Base-by-base conservation (phyloP, 1,140 invertebrate species). In the Drosophila lacteicornis region DNA sequence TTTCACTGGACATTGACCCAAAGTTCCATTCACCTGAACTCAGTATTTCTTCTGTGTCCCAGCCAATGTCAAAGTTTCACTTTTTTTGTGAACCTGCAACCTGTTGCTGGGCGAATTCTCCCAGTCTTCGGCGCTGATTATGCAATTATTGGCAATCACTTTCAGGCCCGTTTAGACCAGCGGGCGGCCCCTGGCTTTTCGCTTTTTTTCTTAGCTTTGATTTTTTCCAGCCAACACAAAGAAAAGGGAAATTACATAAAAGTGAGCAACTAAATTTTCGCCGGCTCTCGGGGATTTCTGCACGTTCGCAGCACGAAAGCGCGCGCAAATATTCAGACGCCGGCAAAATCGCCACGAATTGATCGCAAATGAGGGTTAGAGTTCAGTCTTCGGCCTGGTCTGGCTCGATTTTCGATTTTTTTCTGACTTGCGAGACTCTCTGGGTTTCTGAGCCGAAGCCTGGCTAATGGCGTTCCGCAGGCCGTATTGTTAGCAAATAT, bases 181-280 rank as follows among this genome's bases (percentile, higher is more conserved):
- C 82, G 79, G 82, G 82, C 63, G 82, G 78, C 82, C 66, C 57
- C 67, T 70, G 62, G 63, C 62, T 70, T 70, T 70, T 65, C 12
- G 70, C 0, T 27, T 55, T 47, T 46, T 30, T 13, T 61, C 27
- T 33, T 36, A 25, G 22, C 27, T 36, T 75, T 55, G 61, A 53
- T 53, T 69, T 60, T 63, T 50, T 30, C 49, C 65, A 50, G 59
- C 46, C 60, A 57, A 69, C 36, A 51, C 79, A 79, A 90, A 85
- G 85, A 85, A 90, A 90, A 90, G 86, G 85, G 85, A 90, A 90
- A 90, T 90, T 90, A 90, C 85, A 90, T 90, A 90, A 90, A 90
- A 90, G 85, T 90, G 75, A 90, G 85, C 86, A 90, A 90, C 85
- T 90, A 90, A 88, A 90, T 90, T 90, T 80, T 90, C 73, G 75